Evolutionary conservation across 1,140 invertebrate genomes (phyloP), one percentile per base, ranked within the genome.

Genomic region (Brachionus sp.): DNA sequence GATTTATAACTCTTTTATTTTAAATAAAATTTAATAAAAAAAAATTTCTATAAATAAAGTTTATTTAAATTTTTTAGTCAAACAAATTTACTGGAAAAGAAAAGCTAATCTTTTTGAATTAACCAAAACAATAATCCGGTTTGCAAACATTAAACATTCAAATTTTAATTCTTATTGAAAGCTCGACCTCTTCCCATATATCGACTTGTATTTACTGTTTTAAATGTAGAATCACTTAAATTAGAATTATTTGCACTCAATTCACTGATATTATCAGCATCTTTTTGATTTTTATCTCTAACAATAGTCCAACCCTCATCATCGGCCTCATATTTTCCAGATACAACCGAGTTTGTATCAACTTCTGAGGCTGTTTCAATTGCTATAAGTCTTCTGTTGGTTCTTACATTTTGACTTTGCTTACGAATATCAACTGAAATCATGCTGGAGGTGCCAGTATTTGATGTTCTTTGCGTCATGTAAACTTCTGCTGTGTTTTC

Each of bases 161-260:
- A 42, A 42, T 10, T 42, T 5, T 57, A 57, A 39, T 70, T 70
- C 37, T n/a, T 70, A 70, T 44, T 46, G 19, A 75, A 35, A 4
- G 39, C 70, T 25, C 70, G 16, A 10, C 70, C 70, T 46, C 70
- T 75, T 75, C 70, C 70, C 2, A 75, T 46, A 19, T 35, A 75
- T 75, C 42, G 44, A 46, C 4, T 75, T 12, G 39, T n/a, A 23
- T 19, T 33, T 23, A 46, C 6, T 10, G 70, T 75, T 46, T 46
- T 75, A 75, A 25, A 46, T 1, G 70, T 46, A 73, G 37, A 73
- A 12, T 42, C 68, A 75, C 70, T 75, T 75, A 25, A 29, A 35
- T 42, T 19, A 75, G 25, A 23, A 44, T 39, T 73, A 39, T 35
- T 39, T 9, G 37, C 39, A 35, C 70, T 75, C 19, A 75, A 42